phyloP scores from a whole-genome alignment of 2,888 invertebrate species.

The Tipula unca region DNA sequence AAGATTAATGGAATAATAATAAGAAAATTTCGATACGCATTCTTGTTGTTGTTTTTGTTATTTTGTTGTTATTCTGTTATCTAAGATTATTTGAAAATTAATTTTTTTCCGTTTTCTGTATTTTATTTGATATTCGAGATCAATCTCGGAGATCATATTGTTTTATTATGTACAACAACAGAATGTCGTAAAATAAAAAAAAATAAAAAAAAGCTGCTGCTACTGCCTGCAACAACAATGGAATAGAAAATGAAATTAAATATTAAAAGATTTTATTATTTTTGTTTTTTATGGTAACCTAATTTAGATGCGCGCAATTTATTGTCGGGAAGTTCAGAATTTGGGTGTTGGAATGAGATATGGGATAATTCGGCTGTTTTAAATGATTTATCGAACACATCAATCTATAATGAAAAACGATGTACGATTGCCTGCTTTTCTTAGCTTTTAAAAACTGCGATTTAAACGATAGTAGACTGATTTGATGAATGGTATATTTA shows the following conservation, averaged over 20 bases:
- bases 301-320: neutral
- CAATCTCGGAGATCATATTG: neutral
- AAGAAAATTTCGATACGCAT: neutral
- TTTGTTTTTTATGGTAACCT: neutral
- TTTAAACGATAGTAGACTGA: no score
- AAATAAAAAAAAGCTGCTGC: neutral
- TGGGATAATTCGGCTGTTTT: neutral
- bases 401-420: no score
- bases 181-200: neutral
- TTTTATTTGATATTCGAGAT: neutral
- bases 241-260: neutral
- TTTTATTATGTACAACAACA: neutral
- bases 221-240: neutral
- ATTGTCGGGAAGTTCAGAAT: neutral
- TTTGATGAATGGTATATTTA: no score
- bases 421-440: no score
- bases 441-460: no score
- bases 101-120: neutral
- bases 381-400: no score
- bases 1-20: neutral
- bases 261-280: neutral
- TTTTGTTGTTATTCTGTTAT: neutral
- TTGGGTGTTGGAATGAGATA: neutral
- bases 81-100: constrained; percentile 8
- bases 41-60: neutral